Conservation (phyloP, 2,888 invertebrate genomes). For the Amiota mariae region DNA sequence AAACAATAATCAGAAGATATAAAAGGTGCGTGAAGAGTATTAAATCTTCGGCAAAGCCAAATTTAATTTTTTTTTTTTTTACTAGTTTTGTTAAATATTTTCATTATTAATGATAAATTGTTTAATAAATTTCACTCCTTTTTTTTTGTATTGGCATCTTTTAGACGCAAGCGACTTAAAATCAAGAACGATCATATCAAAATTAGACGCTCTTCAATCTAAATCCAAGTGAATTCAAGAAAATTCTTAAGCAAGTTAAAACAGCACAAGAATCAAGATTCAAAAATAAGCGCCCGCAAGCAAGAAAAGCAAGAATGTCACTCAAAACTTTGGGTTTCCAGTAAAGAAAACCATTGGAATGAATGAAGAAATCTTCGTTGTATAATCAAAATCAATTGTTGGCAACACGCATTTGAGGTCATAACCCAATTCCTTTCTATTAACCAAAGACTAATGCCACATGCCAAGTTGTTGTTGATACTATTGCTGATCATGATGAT, state of each 20-base stretch:
- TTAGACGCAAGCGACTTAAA: too few species aligned
- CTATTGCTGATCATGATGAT: slow-evolving; percentile 11
- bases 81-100: too few species aligned
- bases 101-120: too few species aligned
- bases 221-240: not conserved
- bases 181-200: too few species aligned
- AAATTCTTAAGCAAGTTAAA: not conserved
- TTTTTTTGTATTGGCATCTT: too few species aligned
- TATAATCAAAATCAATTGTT: not conserved
- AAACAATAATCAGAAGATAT: too few species aligned
- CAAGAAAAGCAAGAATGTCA: slow-evolving; percentile 14
- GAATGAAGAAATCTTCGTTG: slow-evolving; percentile 17
- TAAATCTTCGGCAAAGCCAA: too few species aligned
- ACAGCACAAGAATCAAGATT: not conserved
- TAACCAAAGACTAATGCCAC: slow-evolving; percentile 14
- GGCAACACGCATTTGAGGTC: slow-evolving; percentile 69
- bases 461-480: too few species aligned
- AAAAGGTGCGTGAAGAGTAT: too few species aligned
- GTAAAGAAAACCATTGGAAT: not conserved
- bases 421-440: slow-evolving; percentile 65
- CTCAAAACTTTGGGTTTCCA: not conserved
- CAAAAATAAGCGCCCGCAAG: not conserved
- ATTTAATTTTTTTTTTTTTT: too few species aligned
- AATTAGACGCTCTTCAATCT: not conserved
- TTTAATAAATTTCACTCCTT: too few species aligned